Percentiles rank a stretch among this genome's conserved stretches.
Conservation (phyloP, 2,888 invertebrate species). For the Hirudinaria manillensis region DNA sequence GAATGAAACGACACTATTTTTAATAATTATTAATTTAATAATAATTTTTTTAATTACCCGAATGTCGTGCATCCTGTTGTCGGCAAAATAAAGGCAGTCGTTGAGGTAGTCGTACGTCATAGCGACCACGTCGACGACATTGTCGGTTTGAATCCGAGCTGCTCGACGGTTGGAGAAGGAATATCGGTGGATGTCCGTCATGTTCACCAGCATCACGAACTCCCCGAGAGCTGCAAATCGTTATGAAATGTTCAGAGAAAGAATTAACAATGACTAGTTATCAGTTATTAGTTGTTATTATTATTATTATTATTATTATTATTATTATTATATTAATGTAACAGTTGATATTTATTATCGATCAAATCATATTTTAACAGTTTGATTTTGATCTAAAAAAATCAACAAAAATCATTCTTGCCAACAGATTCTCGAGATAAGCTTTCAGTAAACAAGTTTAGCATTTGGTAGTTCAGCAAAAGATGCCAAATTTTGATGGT, state of each 20-base stretch:
- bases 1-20: too few species aligned
- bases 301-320: background rate
- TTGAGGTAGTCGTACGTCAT: constrained; percentile 77
- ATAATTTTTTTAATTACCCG: constrained; percentile 53
- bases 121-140: constrained; percentile 74
- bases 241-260: background rate
- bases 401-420: too few species aligned
- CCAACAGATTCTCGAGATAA: too few species aligned
- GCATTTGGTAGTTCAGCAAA: too few species aligned
- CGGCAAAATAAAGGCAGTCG: constrained; percentile 83
- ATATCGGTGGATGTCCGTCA: constrained; percentile 69
- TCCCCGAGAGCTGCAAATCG: constrained; percentile 56
- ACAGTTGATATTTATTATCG: too few species aligned
- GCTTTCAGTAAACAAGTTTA: too few species aligned
- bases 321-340: background rate
- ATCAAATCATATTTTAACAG: too few species aligned
- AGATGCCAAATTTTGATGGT: background rate
- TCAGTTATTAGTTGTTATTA: background rate
- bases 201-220: constrained; percentile 73
- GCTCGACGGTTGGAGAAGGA: constrained; percentile 53
- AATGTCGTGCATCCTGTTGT: constrained; percentile 72
- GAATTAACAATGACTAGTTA: background rate
- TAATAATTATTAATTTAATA: too few species aligned
- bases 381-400: too few species aligned
- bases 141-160: constrained; percentile 63